These are phyloP conservation scores for Heteropelma amictum DNA, from an alignment of 2,888 invertebrate species.

Conservation along the genomic window DNA sequence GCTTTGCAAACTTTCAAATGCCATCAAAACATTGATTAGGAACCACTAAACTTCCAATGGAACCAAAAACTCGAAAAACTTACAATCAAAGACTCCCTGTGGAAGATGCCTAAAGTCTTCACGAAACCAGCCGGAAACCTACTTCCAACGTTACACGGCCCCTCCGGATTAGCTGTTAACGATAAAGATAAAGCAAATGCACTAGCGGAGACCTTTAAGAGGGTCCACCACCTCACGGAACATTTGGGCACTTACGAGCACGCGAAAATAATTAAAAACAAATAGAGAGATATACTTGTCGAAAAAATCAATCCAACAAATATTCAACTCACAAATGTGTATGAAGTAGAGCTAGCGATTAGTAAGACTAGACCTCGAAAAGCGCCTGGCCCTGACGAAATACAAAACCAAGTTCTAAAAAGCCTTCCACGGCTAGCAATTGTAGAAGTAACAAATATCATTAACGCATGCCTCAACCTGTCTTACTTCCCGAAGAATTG, in stretches of 20 bases:
- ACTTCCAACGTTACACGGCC: constrained; percentile 40
- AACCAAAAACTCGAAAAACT: constrained; percentile 39
- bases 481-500: constrained; percentile 48
- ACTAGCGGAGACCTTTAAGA: constrained; percentile 48
- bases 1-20: background rate
- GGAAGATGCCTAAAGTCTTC: constrained; percentile 45
- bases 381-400: constrained; percentile 22
- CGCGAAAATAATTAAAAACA: constrained; percentile 2
- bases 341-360: constrained; percentile 1
- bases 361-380: constrained; percentile 14
- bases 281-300: background rate
- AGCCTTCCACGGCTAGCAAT: constrained; percentile 10
- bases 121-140: constrained; percentile 21
- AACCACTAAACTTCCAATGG: constrained; percentile 31
- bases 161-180: constrained; percentile 15
- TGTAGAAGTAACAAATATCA: background rate
- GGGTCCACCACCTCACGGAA: constrained; percentile 46
- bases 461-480: background rate
- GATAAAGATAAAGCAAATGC: constrained; percentile 46
- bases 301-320: background rate
- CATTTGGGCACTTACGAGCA: constrained; percentile 27
- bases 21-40: background rate
- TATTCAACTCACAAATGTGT: background rate
- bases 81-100: constrained; percentile 11
- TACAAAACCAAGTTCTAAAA: constrained; percentile 44